Evolutionary conservation across 2,113 vertebrate species (phyloP), one percentile per base, ranked within the genome.

Genomic region (Pavo muticus): DNA sequence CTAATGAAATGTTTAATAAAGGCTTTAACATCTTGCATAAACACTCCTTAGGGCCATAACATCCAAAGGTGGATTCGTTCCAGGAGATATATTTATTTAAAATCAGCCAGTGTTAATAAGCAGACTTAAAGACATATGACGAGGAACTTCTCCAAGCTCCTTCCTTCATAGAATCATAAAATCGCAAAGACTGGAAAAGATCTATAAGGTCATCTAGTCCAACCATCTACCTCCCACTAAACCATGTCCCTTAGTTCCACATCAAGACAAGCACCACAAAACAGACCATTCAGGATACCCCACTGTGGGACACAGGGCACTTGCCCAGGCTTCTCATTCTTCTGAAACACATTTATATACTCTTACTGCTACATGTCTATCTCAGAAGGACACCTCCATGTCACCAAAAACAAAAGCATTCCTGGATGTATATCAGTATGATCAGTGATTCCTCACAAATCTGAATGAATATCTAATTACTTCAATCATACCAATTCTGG

Each of bases 351-450:
- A 12, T 42, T 71, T 35, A 40, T 77, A 12, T 39, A 9, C 11
- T 45, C 20, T 27, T 73, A 2, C 4, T 32, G 17, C n/a, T 67
- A 25, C 1, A 0, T 5, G 24, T 11, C 11, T 30, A 25, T 67
- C 1, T 0, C 0, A 10, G 35, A 59, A 76, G 75, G 63, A 54
- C 0, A 0, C 50, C 30, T 72, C 47, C 39, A n/a, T 48, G 37
- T 8, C 14, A 6, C 24, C 11, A 73, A 17, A 16, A 57, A 30
- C 0, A 1, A 30, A 27, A 5, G 30, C 9, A 1, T 35, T 35
- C 61, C 81, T 42, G 70, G 45, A 60, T 45, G 61, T 40, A 15
- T 47, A 72, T 37, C 56, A 14, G 45, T 9, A 13, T 4, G 10
- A 69, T 8, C 30, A 69, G 27, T 5, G 24, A 67, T 45, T 70